Evolutionary conservation across 2,888 invertebrate species (phyloP).

Genomic region (Mallateleia sp.): DNA sequence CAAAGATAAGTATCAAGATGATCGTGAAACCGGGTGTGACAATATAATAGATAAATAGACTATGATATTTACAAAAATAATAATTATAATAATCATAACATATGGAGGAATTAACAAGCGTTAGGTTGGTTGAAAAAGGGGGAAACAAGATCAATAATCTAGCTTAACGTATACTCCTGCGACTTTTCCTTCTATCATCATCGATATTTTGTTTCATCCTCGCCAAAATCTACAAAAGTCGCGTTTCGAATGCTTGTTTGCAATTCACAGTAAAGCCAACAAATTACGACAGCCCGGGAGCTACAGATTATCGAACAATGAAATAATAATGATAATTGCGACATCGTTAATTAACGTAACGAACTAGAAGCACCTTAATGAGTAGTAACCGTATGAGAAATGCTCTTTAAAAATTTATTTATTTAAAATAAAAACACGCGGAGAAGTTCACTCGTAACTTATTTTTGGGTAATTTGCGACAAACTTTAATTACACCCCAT

Average conservation of each 20-base stretch:
- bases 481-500: neutral
- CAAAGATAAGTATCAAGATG: constrained; percentile 70
- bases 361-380: constrained; percentile 79
- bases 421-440: constrained; percentile 18
- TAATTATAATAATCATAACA: constrained; percentile 77
- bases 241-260: constrained; percentile 39
- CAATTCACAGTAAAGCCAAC: constrained; percentile 56
- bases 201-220: neutral
- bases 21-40: constrained; percentile 80
- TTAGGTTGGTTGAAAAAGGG: constrained; percentile 47
- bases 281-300: constrained; percentile 65
- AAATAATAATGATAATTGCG: constrained; percentile 76
- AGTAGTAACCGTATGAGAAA: constrained; percentile 67
- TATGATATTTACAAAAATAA: constrained; percentile 85
- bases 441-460: constrained; percentile 11
- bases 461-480: constrained; percentile 48
- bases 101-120: constrained; percentile 75
- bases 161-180: constrained; percentile 36
- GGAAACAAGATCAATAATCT: constrained; percentile 56
- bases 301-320: constrained; percentile 66
- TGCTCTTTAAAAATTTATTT: constrained; percentile 18
- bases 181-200: constrained; percentile 15
- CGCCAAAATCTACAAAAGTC: constrained; percentile 42
- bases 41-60: constrained; percentile 84
- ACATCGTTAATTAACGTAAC: constrained; percentile 75